Base-by-base conservation (phyloP, 2,888 invertebrate species). In the Sepiola atlantica region DNA sequence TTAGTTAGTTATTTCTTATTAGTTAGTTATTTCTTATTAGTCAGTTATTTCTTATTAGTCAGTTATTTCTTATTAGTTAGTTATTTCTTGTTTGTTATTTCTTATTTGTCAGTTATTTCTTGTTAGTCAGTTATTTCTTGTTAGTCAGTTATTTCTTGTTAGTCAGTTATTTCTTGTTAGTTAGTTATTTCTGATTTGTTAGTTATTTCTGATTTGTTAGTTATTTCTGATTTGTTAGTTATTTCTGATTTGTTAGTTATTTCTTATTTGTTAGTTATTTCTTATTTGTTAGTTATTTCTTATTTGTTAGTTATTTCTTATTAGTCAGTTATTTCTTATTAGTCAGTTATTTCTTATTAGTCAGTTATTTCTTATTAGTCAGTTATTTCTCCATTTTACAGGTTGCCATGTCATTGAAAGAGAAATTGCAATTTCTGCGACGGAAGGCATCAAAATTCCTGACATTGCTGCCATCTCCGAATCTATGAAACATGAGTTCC, bases 401-500 rank as follows among this genome's bases (percentile, higher is more conserved):
- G 95, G 94, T 92, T 92, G 95, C 24, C 95, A 95, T 55, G 95
- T 97, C 16, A 97, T 97, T 55, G 95, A 95, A 35, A 95, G 96
- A 93, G 96, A 96, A 94, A 96, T 96, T 28, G 95, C 95, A 3
- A 95, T 96, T 90, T 96, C 96, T n/a, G 96, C 96, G 10, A 94
- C 95, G 0, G 95, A 95, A 94, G 96, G 96, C 10, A 95, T 96
- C 8, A 95, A 95, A 90, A 95, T 95, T 35, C 96, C 96, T 35
- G 95, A 95, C n/a, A 95, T 94, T 20, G 45, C 77, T 32, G 91
- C 94, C 35, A 92, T 92, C n/a, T 92, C 95, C 32, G 97, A 98
- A 95, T 97, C 97, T 0, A 96, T 98, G 61, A 98, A 98, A 97
- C 97, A 98, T 94, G 98, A 98, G 96, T 99, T 99, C 97, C 98